Base-by-base conservation (phyloP, 2,888 invertebrate species). In the Myopa testacea region DNA sequence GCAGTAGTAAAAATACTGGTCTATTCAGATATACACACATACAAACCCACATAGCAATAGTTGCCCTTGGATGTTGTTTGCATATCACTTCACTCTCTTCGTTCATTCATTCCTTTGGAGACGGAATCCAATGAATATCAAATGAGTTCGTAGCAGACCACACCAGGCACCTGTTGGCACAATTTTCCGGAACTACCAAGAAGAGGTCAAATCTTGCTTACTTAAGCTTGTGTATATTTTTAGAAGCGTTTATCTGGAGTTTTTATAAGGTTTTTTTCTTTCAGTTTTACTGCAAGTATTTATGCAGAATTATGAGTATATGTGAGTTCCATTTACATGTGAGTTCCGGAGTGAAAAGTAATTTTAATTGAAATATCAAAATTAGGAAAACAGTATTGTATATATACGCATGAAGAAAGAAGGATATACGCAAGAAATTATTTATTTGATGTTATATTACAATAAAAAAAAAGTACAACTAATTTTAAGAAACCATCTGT, bases 101-200 rank as follows among this genome's bases (percentile, higher is more conserved):
- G 55, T 67, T 75, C 75, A 52, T 60, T 50, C 74, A 52, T 34
- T 40, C 65, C 65, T 74, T 37, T 67, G 55, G 67, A 75, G 14
- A 60, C 72, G 60, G 40, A 72, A 72, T 72, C 72, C 72, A 37
- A 72, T 72, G 72, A 76, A 76, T 76, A 76, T 52, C 69, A 76
- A 76, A 70, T 76, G 70, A 58, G 69, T 60, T 69, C 19, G 62
- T 55, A 38, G 40, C 55, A 58, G 26, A 1, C 10, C 50, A 34
- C 5, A 16, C 40, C 6, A 60, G 37, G 16, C 55, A 72, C 67
- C 75, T 67, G 75, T 55, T 75, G 75, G 68, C 68, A 19, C 50
- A 69, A 69, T 69, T 69, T 69, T 50, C 8, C 50, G 3, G 50
- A 50, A 3, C 50, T 14, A 14, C 10, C 50, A 50, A 50, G 10